Evolutionary conservation across 2,888 invertebrate species (phyloP), one percentile per base, ranked within the genome.

Genomic region (Drosophila melanosoma): DNA sequence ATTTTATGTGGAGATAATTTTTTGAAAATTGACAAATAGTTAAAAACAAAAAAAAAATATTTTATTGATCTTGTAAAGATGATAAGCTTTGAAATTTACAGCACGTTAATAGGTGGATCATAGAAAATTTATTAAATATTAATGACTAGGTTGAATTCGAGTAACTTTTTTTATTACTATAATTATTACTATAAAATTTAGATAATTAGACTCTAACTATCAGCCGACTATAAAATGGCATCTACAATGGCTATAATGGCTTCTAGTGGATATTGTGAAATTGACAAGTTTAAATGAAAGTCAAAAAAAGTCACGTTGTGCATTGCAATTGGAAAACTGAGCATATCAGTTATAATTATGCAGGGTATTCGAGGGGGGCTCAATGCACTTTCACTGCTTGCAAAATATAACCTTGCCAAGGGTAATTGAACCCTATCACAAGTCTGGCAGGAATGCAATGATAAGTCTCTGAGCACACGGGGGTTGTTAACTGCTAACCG

Each of bases 391-490:
- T 45, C 20, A 45, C 23, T 26, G 63, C 49, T 69, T 36, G 7
- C 38, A 26, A 26, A 45, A 45, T 23, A 45, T 71, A 65, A 57
- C 73, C 73, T 72, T 72, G 73, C 60, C 23, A 42, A 59, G 52
- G 76, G 70, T 64, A 76, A 70, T 57, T 76, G 70, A 59, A 75
- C 76, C 36, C 51, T 26, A 49, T 49, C 36, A 36, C 59, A 32
- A 48, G 42, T 69, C 52, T 53, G 53, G 15, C 45, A 23, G 23
- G 8, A 20, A 26, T 17, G 11, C 17, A 51, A 8, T 11, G 11
- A 23, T 53, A 61, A 53, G 59, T 52, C 45, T 15, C 45, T 15
- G 8, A 45, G 1, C 8, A 23, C 4, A 29, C 8, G 15, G 15
- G 1, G 2, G 23, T 45, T 45, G 4, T 45, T 45, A 45, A 45